A percentile compares a stretch with the other conserved stretches of the same genome.
Conservation (phyloP, 2,113 vertebrate species). For the Gallinago paraguaiae region DNA sequence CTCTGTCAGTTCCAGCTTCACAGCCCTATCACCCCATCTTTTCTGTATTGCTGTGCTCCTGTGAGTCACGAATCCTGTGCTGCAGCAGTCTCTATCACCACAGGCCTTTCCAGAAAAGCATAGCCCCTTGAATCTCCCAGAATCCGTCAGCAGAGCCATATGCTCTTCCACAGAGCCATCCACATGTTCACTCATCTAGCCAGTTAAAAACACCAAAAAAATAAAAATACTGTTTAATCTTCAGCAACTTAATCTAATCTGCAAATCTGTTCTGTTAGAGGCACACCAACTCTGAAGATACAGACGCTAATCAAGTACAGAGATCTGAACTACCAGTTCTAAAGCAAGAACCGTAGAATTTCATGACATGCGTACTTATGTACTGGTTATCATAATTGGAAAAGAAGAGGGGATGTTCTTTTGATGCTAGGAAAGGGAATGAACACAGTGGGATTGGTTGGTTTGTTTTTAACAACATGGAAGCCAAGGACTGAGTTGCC, state of each 20-base stretch:
- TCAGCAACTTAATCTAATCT: background rate
- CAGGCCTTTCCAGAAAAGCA: background rate
- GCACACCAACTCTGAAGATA: background rate
- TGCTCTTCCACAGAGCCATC: background rate
- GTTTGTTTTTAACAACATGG: background rate
- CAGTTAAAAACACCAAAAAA: background rate
- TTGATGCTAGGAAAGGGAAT: background rate
- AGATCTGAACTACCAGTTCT: background rate
- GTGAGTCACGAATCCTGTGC: background rate
- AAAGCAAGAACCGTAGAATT: background rate
- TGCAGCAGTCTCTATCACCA: background rate
- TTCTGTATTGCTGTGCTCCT: background rate
- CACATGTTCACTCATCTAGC: background rate
- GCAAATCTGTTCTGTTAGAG: background rate
- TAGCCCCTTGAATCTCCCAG: background rate
- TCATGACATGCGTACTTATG: background rate
- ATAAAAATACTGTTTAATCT: background rate
- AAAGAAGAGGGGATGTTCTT: background rate
- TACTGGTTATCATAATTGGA: background rate
- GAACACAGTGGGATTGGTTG: background rate
- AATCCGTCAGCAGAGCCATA: background rate
- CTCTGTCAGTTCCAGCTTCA: background rate
- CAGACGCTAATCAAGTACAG: background rate
- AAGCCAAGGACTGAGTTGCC: background rate
- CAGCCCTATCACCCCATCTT: background rate